Evolutionary conservation across 1,140 invertebrate species (phyloP), one percentile per base, ranked within the genome.

Genomic region (Coptotermes formosanus): DNA sequence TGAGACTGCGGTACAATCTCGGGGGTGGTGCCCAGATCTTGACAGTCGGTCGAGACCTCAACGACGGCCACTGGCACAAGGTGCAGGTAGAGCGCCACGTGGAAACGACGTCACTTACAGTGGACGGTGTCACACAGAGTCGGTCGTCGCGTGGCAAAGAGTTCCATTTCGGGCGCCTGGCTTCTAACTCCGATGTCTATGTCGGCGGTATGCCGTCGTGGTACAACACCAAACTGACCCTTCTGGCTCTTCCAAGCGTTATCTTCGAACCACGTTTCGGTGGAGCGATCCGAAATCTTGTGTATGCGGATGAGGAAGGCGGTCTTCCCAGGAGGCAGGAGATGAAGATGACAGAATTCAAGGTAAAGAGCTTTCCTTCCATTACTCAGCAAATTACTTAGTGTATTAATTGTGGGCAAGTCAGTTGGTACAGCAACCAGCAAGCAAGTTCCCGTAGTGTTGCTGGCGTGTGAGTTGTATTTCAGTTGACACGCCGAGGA

Each of bases 31-130:
- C 96, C 14, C 96, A 97, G 90, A 96, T 98, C 86, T 94, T 98
- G 85, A 97, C 96, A 38, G 96, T 97, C 25, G 97, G 97, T 16
- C 93, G 94, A 82, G 96, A 97, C 88, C 93, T 98, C 12, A 95
- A 97, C 89, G 97, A 98, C 91, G 96, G 95, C 23, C 95, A 96
- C 89, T 98, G 97, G 97, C 97, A 98, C 90, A 97, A 97, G 91
- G 95, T 97, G 83, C 94, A 95, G 90, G 94, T 97, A 87, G 92
- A 93, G 25, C 92, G 96, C 3, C 94, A 94, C 82, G 94, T 94
- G 85, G 95, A 97, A 88, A 94, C 95, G 89, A 98, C 96, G 21
- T 94, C 94, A 1, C 91, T 98, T 2, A 94, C 94, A 6, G 96
- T 98, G 21, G 97, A 98, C 90, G 95, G 95, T 23, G 93, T 94